phyloP scores from a whole-genome alignment of 2,113 vertebrate species.

The Echinops telfairi region DNA sequence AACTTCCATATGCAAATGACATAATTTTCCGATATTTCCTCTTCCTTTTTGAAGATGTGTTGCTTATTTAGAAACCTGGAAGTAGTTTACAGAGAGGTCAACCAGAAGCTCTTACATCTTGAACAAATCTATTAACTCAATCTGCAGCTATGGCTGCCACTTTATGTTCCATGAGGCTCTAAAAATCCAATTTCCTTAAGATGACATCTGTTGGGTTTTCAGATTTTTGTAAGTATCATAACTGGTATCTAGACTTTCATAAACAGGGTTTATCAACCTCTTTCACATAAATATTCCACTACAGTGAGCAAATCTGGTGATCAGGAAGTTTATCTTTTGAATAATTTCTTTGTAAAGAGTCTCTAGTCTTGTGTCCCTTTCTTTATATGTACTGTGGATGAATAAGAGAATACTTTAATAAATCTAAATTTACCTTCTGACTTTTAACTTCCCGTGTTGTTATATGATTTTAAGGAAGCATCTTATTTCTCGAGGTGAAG shows the following conservation, averaged over 20 bases:
- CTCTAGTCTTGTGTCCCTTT: background rate
- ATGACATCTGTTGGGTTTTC: background rate
- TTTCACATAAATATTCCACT: background rate
- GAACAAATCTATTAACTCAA: too few relatives aligned
- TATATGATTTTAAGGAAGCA: constrained; percentile 62
- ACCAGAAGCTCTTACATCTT: background rate
- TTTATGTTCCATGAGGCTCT: background rate
- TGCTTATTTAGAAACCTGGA: background rate
- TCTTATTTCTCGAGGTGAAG: constrained; percentile 46
- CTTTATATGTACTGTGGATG: constrained; percentile 20
- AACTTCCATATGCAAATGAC: too few relatives aligned
- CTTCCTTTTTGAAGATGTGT: background rate
- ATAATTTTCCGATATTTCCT: background rate
- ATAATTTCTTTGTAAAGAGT: background rate
- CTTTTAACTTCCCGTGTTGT: constrained; percentile 48
- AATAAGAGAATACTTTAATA: constrained; percentile 59
- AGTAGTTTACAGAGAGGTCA: background rate
- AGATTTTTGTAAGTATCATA: background rate
- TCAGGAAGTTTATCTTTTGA: background rate
- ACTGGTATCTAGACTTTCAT: background rate
- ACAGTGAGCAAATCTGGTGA: background rate
- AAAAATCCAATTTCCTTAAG: background rate
- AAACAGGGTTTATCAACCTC: constrained; percentile 11
- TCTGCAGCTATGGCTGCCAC: background rate
- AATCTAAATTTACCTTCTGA: constrained; percentile 73